Base-by-base conservation (phyloP, 2,113 vertebrate species). In the Hystrix cristata region DNA sequence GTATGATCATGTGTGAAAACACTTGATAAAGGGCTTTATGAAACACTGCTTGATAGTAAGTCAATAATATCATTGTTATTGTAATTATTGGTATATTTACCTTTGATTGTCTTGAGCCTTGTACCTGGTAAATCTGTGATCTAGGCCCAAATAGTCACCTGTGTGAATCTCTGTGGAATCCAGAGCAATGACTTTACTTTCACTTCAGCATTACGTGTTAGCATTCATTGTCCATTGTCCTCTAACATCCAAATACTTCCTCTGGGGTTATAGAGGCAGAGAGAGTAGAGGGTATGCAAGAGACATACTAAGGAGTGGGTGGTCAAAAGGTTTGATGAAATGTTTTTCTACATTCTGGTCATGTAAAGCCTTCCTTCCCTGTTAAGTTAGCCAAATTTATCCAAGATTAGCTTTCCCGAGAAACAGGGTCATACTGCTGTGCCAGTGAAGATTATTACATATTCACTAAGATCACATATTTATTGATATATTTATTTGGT, bases 401-500 rank as follows among this genome's bases (percentile, higher is more conserved):
- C 25, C 12, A 81, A 90, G 31, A 51, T 87, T 87, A 92, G 13
- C 59, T 95, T 94, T 53, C 25, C 16, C 64, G 59, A 93, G 38
- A 92, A 88, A 69, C 5, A 92, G 7, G 78, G 38, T 59, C 67
- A 74, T 81, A 14, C 15, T 53, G 16, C 27, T 59, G 23, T 5
- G 53, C 27, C 25, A 94, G 48, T 38, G 64, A 78, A 57, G 3
- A 25, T 65, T n/a, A 71, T 86, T 83, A 94, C 10, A 79, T 84
- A 48, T 55, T 1, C 7, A 79, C 79, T 80, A 72, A 67, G 79
- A 88, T 65, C 46, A 78, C 46, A 51, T 65, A 12, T 89, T 89
- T 69, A 86, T 19, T 93, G 46, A 92, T 90, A 80, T 57, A 76
- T 53, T 90, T 91, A 60, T 53, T 65, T 57, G 59, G 38, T 59